A percentile compares a stretch with the other conserved stretches of the same genome.
These are phyloP conservation scores for Fragum whitleyi DNA, from an alignment of 2,888 invertebrate genomes.

Conservation along the genomic window DNA sequence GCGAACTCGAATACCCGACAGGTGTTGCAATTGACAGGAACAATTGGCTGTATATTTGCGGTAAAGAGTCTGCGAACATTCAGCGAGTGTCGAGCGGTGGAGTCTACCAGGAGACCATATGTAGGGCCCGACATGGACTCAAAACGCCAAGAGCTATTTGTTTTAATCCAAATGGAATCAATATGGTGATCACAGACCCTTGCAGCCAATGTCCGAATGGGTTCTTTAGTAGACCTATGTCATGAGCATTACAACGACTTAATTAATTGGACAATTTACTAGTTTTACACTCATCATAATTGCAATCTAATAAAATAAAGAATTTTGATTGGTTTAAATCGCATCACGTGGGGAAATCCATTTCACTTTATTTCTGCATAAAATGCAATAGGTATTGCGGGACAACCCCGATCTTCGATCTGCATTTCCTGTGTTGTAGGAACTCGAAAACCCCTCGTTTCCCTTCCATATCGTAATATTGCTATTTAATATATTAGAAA, in stretches of 20 bases:
- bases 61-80: slow-evolving; percentile 49
- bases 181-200: slow-evolving; percentile 52
- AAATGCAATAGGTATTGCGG: too few relatives aligned
- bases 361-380: too few relatives aligned
- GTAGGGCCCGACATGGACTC: slow-evolving; percentile 25
- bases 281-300: too few relatives aligned
- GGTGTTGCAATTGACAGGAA: slow-evolving; percentile 61
- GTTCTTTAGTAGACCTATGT: slow-evolving; percentile 37
- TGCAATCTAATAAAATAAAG: too few relatives aligned
- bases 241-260: neutral
- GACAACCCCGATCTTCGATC: too few relatives aligned
- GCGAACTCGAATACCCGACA: slow-evolving; percentile 51
- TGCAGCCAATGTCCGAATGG: slow-evolving; percentile 41
- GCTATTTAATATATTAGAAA: too few relatives aligned
- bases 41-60: slow-evolving; percentile 54
- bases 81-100: slow-evolving; percentile 51
- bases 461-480: too few relatives aligned
- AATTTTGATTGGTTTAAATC: too few relatives aligned
- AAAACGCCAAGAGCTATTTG: slow-evolving; percentile 50
- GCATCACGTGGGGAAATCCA: too few relatives aligned
- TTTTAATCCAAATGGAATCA: slow-evolving; percentile 54
- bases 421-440: too few relatives aligned
- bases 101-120: slow-evolving; percentile 30
- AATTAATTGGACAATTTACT: too few relatives aligned
- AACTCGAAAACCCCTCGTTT: too few relatives aligned